Evolutionary conservation across 2,797 vertebrate genomes (phyloP).

Genomic region (Phrynocephalus vlangalii): DNA sequence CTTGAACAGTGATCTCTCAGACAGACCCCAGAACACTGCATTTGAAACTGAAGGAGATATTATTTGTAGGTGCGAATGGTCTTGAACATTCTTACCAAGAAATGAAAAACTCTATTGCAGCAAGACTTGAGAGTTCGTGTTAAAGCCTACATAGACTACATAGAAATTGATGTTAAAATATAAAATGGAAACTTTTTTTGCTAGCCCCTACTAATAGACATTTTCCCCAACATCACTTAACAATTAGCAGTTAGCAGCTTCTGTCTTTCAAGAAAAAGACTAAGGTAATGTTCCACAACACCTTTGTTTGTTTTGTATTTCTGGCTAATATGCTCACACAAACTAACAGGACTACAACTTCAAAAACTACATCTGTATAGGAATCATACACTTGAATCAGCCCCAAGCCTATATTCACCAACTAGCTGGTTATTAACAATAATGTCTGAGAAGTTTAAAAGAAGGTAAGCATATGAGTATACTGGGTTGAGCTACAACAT

Average conservation of each 20-base stretch:
- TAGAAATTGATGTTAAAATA: too few relatives aligned
- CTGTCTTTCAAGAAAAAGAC: neutral
- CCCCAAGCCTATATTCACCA: too few relatives aligned
- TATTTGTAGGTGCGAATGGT: accelerated
- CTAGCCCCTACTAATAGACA: neutral
- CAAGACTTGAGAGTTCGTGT: neutral
- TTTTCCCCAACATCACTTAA: neutral
- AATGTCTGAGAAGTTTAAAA: neutral
- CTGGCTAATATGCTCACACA: too few relatives aligned
- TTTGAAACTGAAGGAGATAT: neutral
- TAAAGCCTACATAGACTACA: too few relatives aligned
- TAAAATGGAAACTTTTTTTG: too few relatives aligned
- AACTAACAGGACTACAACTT: too few relatives aligned
- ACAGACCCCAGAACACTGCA: neutral
- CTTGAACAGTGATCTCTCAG: neutral
- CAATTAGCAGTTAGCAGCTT: neutral
- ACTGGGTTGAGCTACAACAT: neutral
- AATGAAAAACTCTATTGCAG: neutral
- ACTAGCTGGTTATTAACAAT: neutral
- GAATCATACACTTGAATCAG: too few relatives aligned
- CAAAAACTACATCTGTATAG: too few relatives aligned
- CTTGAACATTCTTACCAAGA: neutral
- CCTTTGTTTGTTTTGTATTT: too few relatives aligned
- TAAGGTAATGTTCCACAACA: too few relatives aligned
- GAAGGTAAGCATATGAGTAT: neutral